phyloP scores from a whole-genome alignment of 2,797 vertebrate genomes.

The Mormyrops attenuatus region DNA sequence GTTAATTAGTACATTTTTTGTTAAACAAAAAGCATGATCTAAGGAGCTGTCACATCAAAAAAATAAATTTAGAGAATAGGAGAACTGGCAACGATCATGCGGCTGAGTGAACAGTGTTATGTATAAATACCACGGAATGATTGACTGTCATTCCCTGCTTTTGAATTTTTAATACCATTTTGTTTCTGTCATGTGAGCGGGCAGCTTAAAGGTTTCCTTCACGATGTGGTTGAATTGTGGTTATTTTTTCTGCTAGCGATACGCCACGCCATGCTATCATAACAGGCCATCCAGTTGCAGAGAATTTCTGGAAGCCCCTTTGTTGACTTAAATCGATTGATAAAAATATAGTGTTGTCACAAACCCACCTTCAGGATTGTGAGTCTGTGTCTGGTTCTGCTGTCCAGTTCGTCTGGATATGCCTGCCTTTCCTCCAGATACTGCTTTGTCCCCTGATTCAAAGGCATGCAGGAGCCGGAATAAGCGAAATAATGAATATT shows the following conservation, averaged over 20 bases:
- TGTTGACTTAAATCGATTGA: neutral
- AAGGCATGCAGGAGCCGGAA: neutral
- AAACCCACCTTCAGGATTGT: neutral
- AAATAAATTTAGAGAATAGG: constrained; percentile 10
- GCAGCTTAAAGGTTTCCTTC: constrained; percentile 2
- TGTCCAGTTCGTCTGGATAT: neutral
- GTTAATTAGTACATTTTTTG: constrained; percentile 28
- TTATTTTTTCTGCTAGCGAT: neutral
- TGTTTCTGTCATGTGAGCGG: neutral
- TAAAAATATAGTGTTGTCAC: neutral
- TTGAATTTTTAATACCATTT: neutral
- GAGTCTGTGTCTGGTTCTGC: neutral
- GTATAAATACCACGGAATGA: neutral
- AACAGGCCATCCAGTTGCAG: neutral
- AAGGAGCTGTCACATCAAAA: constrained; percentile 17
- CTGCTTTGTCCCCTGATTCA: neutral
- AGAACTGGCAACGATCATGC: neutral
- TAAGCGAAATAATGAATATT: neutral
- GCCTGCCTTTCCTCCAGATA: neutral
- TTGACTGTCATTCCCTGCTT: neutral
- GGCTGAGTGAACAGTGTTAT: neutral
- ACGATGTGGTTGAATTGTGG: neutral
- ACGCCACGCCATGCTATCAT: neutral
- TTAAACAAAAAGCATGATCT: constrained; percentile 16
- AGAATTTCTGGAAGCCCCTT: neutral